These are phyloP conservation scores for Pseudolaguvia tuberculata DNA, from an alignment of 2,113 vertebrate genomes.

Conservation along the genomic window DNA sequence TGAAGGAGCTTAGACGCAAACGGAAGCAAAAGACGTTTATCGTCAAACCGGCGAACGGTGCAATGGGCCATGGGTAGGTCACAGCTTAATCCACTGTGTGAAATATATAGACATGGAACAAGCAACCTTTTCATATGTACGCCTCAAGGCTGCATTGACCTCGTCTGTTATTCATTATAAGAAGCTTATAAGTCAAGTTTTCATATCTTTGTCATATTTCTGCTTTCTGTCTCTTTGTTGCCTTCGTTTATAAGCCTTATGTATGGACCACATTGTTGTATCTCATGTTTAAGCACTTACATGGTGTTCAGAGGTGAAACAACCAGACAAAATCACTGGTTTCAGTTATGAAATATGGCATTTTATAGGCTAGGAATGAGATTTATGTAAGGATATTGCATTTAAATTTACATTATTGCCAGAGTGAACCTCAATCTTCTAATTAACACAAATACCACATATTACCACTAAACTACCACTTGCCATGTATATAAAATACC, in stretches of 20 bases:
- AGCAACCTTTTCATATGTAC: conserved; percentile 56
- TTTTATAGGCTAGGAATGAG: no score
- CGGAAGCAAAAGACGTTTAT: conserved; percentile 97
- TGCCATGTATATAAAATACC: no score
- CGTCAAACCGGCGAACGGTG: conserved; percentile 95
- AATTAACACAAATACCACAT: no score
- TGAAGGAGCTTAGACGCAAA: conserved; percentile 92
- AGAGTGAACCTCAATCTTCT: no score
- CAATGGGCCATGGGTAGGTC: conserved; percentile 97
- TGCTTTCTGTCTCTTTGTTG: not conserved
- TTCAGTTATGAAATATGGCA: no score
- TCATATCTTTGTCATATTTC: not conserved
- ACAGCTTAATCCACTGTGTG: conserved; percentile 24
- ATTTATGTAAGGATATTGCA: no score
- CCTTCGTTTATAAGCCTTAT: conserved; percentile 2
- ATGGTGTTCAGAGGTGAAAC: no score
- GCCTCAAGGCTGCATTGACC: conserved; percentile 50
- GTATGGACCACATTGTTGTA: no score
- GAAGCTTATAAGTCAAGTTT: conserved; percentile 45
- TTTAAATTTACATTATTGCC: no score
- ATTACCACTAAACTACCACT: no score
- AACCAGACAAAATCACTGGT: no score
- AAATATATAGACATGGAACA: conserved; percentile 53
- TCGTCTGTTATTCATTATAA: conserved; percentile 52
- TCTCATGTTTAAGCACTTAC: no score